Evolutionary conservation across 2,113 vertebrate genomes (phyloP).

Genomic region (Aplodontia rufa): DNA sequence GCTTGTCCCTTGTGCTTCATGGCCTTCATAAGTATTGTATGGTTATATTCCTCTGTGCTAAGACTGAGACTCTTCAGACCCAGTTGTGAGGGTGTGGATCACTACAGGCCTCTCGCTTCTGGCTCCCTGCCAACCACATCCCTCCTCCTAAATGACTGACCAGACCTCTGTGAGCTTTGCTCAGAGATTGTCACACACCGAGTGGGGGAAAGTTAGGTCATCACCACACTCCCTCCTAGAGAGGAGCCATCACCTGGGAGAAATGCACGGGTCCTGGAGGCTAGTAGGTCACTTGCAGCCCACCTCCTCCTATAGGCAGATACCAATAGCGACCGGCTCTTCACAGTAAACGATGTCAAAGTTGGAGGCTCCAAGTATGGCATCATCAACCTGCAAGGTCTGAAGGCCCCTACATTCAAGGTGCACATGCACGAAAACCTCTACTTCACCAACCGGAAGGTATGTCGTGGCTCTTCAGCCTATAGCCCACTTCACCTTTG

Average conservation of each 20-base stretch:
- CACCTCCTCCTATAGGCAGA: slow-evolving; percentile 88
- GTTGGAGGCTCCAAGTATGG: slow-evolving; percentile 96
- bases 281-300: not conserved
- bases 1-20: not conserved
- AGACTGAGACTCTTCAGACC: not conserved
- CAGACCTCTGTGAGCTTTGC: not conserved
- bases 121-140: not conserved
- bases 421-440: slow-evolving; percentile 95
- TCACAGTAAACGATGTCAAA: slow-evolving; percentile 94
- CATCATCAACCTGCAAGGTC: slow-evolving; percentile 92
- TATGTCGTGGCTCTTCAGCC: slow-evolving; percentile 53
- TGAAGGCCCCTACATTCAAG: slow-evolving; percentile 87
- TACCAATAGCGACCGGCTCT: slow-evolving; percentile 91
- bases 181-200: accelerated
- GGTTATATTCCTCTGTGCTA: not conserved
- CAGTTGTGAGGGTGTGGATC: not conserved
- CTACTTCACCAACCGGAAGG: slow-evolving; percentile 97
- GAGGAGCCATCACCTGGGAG: not conserved
- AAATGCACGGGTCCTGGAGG: not conserved
- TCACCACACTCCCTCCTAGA: not conserved
- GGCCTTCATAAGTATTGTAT: not conserved
- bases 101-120: not conserved
- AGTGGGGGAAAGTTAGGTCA: not conserved
- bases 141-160: not conserved
- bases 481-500: not conserved